Conservation (phyloP, 2,797 vertebrate species). For the Echiichthys vipera region DNA sequence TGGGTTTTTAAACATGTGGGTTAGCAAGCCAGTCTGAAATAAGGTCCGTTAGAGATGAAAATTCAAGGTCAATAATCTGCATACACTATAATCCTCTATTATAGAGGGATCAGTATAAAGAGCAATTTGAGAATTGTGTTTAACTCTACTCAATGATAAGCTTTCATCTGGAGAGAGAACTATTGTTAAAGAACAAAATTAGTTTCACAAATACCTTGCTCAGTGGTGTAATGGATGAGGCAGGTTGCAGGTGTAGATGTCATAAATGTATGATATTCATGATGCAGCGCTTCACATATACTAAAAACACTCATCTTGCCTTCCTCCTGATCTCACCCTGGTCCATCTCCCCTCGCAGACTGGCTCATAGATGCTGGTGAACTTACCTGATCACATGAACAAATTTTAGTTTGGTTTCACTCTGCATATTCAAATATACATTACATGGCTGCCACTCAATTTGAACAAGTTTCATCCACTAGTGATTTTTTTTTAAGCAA, state of each 20-base stretch:
- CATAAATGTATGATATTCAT: neutral
- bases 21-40: too few relatives aligned
- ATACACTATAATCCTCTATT: too few relatives aligned
- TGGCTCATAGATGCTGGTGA: neutral
- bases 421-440: neutral
- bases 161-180: neutral
- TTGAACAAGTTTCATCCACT: neutral
- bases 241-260: too few relatives aligned
- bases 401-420: neutral
- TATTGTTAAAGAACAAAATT: neutral
- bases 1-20: neutral
- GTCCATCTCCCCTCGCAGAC: neutral
- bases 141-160: neutral
- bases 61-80: too few relatives aligned
- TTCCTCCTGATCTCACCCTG: neutral
- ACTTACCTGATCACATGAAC: neutral
- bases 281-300: neutral
- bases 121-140: neutral
- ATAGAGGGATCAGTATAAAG: neutral
- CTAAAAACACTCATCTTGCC: neutral
- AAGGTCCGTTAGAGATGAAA: too few relatives aligned
- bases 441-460: neutral
- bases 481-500: constrained; percentile 5
- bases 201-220: neutral
- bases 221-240: too few relatives aligned